Conservation (phyloP, 1,140 invertebrate genomes). For the Rhagoletis zephyria region DNA sequence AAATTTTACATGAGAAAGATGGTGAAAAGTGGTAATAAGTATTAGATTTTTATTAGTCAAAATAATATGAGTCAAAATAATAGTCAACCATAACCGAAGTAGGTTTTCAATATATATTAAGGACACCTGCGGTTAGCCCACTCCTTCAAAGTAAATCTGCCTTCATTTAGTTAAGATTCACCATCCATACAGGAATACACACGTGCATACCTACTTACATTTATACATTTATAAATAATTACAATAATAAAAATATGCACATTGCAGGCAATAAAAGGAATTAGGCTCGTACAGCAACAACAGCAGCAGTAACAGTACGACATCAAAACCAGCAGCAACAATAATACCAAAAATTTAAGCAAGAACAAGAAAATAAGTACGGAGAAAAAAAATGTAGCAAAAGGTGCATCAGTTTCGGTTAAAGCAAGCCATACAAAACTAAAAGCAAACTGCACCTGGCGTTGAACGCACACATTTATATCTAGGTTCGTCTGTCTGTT, state of each 20-base stretch:
- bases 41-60: too few relatives aligned
- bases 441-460: constrained; percentile 41
- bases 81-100: too few relatives aligned
- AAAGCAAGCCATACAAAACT: constrained; percentile 39
- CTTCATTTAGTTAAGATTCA: neutral
- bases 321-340: neutral
- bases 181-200: neutral
- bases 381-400: neutral
- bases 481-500: neutral
- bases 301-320: constrained; percentile 6
- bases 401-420: constrained; percentile 41
- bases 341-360: neutral
- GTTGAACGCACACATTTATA: neutral
- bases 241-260: constrained; percentile 31
- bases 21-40: too few relatives aligned
- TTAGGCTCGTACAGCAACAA: neutral
- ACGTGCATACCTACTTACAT: neutral
- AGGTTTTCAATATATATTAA: too few relatives aligned
- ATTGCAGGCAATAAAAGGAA: neutral
- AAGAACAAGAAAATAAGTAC: neutral
- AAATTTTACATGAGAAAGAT: too few relatives aligned
- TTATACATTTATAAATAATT: neutral
- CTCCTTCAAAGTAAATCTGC: neutral
- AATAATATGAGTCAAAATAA: too few relatives aligned
- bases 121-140: neutral